Base-by-base conservation (phyloP, 2,888 invertebrate genomes). In the Protonemura montana region DNA sequence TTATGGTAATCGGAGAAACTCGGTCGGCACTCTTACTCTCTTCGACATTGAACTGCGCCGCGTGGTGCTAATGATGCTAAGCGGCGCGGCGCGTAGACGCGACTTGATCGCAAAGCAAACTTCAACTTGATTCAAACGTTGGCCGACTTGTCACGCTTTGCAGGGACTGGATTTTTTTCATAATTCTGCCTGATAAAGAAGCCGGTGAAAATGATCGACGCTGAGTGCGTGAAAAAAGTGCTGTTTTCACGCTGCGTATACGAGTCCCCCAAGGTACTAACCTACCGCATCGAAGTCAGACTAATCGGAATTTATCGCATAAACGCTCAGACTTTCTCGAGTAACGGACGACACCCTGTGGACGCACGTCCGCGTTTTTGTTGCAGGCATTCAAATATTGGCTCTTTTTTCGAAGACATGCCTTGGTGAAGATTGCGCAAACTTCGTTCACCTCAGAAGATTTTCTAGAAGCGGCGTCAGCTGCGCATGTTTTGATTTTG, bases 1-100 rank as follows among this genome's bases (percentile, higher is more conserved):
- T 59, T 59, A 59, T 59, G 59, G 59, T 59, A 59, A 59, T 59
- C 59, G 59, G 59, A 59, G 59, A 59, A 59, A 59, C 59, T 59
- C 59, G 59, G 59, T 21, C 59, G 59, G 16, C 59, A 59, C 59
- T 59, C 21, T 59, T 59, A 59, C 59, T 59, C 59, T 59, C 59
- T 59, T 59, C 59, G 59, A 59, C 59, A 59, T 59, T 59, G 59
- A 59, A 59, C 13, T 21, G 59, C 59, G 59, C 59, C 13, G 59
- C 59, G 59, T 59, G 59, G 59, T 59, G 59, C 59, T 59, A 59
- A 59, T 59, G 59, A 59, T 59, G 16, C 59, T 35, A 35, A 3
- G 35, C 35, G n/a, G n/a, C n/a, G n/a, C n/a, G n/a, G n/a, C n/a
- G 35, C 35, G 5, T 35, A 10, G 5, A 35, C 35, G 3, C 35